These are phyloP conservation scores for Astur gentilis DNA, from an alignment of 2,113 vertebrate genomes.

Conservation along the genomic window DNA sequence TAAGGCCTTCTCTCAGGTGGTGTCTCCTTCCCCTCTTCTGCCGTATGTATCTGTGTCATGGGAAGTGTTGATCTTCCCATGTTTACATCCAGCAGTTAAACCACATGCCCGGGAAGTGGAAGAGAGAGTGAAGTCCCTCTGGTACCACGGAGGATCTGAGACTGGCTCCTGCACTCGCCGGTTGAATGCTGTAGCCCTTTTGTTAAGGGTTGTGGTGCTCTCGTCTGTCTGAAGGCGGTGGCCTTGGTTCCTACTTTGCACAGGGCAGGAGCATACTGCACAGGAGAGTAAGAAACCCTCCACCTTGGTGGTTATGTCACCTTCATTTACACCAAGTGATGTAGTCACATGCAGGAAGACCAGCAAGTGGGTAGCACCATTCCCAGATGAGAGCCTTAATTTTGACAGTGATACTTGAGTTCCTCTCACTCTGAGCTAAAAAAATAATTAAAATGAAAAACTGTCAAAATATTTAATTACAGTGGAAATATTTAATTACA, in stretches of 20 bases:
- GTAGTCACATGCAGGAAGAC: too few species aligned
- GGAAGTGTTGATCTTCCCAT: not conserved
- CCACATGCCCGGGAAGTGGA: not conserved
- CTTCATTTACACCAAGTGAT: not conserved
- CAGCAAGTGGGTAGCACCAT: not conserved
- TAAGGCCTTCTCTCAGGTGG: not conserved
- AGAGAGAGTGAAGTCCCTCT: not conserved
- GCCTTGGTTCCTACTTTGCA: not conserved
- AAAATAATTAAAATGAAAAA: not conserved
- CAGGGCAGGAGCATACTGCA: not conserved
- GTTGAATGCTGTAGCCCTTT: not conserved
- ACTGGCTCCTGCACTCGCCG: not conserved
- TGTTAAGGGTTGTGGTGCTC: rapidly evolving
- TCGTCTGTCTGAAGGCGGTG: too few species aligned
- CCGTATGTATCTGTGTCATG: rapidly evolving
- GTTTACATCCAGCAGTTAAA: not conserved
- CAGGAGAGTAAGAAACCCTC: not conserved
- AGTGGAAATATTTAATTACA: not conserved
- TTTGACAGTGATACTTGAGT: not conserved
- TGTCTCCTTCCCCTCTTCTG: not conserved
- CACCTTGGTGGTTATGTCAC: not conserved
- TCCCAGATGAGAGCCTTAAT: not conserved
- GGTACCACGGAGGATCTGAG: too few species aligned
- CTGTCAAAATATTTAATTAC: not conserved
- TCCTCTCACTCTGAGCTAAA: not conserved